These are phyloP conservation scores for Philhelius pedissequus DNA, from an alignment of 2,888 invertebrate species.

Conservation along the genomic window DNA sequence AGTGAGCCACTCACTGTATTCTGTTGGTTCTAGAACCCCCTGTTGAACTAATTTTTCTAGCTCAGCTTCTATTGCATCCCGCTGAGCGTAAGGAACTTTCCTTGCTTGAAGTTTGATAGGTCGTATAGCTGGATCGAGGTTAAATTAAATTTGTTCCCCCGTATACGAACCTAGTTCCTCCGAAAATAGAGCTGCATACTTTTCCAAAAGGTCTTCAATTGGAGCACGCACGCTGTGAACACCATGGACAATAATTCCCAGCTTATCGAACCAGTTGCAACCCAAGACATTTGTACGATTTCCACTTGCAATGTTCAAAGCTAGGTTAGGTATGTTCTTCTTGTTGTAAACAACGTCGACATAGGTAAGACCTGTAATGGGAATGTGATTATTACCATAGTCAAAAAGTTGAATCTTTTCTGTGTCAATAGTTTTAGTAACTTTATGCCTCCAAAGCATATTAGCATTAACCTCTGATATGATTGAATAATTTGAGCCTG, in stretches of 20 bases:
- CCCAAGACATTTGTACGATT: background rate
- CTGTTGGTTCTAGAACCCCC: conserved; percentile 65
- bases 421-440: no score
- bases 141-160: background rate
- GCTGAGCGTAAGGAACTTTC: conserved; percentile 52
- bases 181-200: background rate
- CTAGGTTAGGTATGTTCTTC: background rate
- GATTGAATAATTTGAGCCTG: background rate
- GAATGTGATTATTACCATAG: background rate
- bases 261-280: background rate
- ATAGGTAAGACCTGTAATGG: background rate
- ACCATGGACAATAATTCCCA: background rate
- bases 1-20: conserved; percentile 28
- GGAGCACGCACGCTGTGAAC: background rate
- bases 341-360: background rate
- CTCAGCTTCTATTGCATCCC: conserved; percentile 59
- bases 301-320: background rate
- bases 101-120: conserved; percentile 5
- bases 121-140: background rate
- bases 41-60: conserved; percentile 66
- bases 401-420: no score
- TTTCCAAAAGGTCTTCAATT: background rate
- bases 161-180: background rate
- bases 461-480: no score
- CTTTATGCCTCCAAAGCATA: no score